Conservation (phyloP, 2,113 vertebrate genomes). For the Choloepus hoffmanni region DNA sequence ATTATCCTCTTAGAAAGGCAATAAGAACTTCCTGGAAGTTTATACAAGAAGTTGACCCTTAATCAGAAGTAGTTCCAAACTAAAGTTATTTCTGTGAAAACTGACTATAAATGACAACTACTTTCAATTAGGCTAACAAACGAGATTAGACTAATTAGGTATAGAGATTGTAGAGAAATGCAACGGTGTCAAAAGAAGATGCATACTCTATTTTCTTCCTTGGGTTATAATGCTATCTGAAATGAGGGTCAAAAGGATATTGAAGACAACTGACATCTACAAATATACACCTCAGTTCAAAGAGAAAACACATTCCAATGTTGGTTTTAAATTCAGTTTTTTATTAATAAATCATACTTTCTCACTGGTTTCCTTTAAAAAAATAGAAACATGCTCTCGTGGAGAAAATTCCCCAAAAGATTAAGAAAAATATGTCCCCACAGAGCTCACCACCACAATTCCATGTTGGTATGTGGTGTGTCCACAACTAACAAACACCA, state of each 20-base stretch:
- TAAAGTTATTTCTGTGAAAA: neutral
- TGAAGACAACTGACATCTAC: neutral
- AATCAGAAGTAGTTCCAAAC: neutral
- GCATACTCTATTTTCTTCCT: neutral
- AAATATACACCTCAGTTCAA: neutral
- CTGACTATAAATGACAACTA: neutral
- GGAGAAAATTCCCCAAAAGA: neutral
- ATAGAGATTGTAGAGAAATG: neutral
- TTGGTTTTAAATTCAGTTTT: neutral
- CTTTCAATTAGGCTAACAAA: neutral
- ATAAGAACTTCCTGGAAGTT: neutral
- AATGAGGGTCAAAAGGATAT: constrained; percentile 30
- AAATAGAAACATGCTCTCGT: constrained; percentile 28
- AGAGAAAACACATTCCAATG: constrained; percentile 35
- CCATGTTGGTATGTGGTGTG: neutral
- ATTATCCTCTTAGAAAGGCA: neutral
- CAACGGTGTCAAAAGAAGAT: neutral
- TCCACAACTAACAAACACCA: neutral
- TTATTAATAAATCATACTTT: neutral
- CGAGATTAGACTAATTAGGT: neutral
- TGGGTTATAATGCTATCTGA: neutral
- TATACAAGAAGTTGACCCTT: neutral
- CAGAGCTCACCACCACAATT: neutral
- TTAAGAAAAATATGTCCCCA: neutral
- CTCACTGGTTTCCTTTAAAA: constrained; percentile 30